phyloP scores from a whole-genome alignment of 1,140 invertebrate genomes.

The Danaus plexippus region DNA sequence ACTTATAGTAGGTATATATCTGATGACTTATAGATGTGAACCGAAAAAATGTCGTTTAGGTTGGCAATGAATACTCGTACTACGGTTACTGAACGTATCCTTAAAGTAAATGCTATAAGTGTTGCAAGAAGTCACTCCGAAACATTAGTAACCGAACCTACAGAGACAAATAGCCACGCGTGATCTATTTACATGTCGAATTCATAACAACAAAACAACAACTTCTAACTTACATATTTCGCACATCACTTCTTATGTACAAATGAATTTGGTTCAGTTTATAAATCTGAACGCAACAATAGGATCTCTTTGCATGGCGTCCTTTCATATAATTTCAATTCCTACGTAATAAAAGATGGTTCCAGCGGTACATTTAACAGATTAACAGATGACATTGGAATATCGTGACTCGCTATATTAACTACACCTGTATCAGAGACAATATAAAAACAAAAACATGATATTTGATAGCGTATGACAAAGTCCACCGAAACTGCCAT shows the following conservation, averaged over 20 bases:
- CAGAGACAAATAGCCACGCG: conserved; percentile 52
- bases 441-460: conserved; percentile 8
- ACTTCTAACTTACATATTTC: conserved; percentile 54
- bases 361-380: conserved; percentile 7
- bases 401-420: background rate
- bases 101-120: conserved; percentile 29
- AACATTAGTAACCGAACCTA: conserved; percentile 40
- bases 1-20: too few species aligned
- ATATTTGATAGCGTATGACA: conserved; percentile 9
- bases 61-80: conserved; percentile 19
- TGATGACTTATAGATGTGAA: too few species aligned
- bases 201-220: conserved; percentile 70
- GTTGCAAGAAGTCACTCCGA: conserved; percentile 41
- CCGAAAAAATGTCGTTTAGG: too few species aligned
- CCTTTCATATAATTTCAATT: conserved; percentile 30
- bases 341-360: conserved; percentile 11
- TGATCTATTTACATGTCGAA: conserved; percentile 68
- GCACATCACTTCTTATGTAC: conserved; percentile 58
- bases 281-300: conserved; percentile 37
- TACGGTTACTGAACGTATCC: conserved; percentile 1
- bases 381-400: too few species aligned
- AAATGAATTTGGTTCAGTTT: conserved; percentile 52
- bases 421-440: conserved; percentile 6
- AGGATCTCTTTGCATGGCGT: conserved; percentile 46
- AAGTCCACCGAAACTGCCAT: conserved; percentile 36